Base-by-base conservation (phyloP, 2,113 vertebrate genomes). In the Poeciliopsis occidentalis region DNA sequence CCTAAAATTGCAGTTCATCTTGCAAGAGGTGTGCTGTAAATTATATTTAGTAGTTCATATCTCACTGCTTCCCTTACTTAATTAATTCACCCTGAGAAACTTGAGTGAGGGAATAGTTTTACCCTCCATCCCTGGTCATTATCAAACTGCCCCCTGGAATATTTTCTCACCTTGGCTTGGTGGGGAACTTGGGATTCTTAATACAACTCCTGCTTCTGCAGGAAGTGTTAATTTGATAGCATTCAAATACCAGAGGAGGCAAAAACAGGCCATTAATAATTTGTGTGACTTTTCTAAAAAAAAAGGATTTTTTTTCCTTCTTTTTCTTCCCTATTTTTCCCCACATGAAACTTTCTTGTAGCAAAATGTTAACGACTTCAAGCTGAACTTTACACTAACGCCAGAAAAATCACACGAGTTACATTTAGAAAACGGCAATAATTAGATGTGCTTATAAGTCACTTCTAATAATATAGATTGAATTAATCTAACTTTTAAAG, bases 151-250 rank as follows among this genome's bases (percentile, higher is more conserved):
- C 88, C 87, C 80, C 87, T 84, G 88, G 89, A 93, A 92, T 91
- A 90, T 85, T 78, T 91, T 95, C 92, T 92, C 94, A 94, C 91
- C 85, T 93, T 83, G 64, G 75, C 80, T 64, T 83, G 84, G 82
- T 85, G 82, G 79, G 90, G 73, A 88, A 91, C 81, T 78, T 87
- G 81, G 57, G 87, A 88, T 84, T 85, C 76, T 76, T 91, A 88
- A 93, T 92, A 85, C 87, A 79, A 84, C 71, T 81, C 71, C 66
- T 80, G 78, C 82, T 89, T 83, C 85, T 87, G 83, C 71, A 68
- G 82, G 78, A 91, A 83, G 90, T 92, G 93, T 81, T 94, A 92
- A 94, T 94, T 93, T 93, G 90, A 91, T 92, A 89, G 87, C 41
- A 71, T 83, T 88, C 51, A 15, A 76, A 89, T 83, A 80, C 85